Evolutionary conservation across 2,113 vertebrate genomes (phyloP).

Genomic region (Corapipo altera): DNA sequence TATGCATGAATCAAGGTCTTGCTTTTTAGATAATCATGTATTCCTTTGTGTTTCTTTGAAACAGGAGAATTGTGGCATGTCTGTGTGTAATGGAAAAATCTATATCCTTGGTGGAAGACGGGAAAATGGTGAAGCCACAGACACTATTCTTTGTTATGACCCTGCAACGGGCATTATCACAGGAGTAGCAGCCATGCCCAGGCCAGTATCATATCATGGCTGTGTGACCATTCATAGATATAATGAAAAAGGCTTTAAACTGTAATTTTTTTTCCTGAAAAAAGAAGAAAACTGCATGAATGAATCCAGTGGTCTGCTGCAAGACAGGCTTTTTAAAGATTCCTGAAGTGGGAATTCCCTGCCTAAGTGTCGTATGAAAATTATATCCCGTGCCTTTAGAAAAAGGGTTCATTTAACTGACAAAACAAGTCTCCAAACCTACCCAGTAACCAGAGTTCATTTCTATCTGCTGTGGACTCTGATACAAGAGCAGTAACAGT

Average conservation of each 20-base stretch:
- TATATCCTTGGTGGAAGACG: slow-evolving; percentile 95
- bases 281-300: slow-evolving; percentile 33
- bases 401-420: slow-evolving; percentile 39
- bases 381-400: slow-evolving; percentile 60
- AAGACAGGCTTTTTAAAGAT: slow-evolving; percentile 57
- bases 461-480: neutral
- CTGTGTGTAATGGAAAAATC: slow-evolving; percentile 97
- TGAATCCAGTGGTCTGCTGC: slow-evolving; percentile 39
- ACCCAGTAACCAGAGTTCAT: neutral
- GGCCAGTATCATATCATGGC: slow-evolving; percentile 96
- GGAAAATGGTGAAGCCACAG: slow-evolving; percentile 92
- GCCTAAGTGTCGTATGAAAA: slow-evolving; percentile 27
- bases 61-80: slow-evolving; percentile 99
- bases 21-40: neutral
- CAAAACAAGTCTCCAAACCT: slow-evolving; percentile 25
- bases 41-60: slow-evolving; percentile 48
- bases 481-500: neutral
- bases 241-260: slow-evolving; percentile 91
- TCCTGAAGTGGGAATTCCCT: slow-evolving; percentile 50
- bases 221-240: slow-evolving; percentile 98
- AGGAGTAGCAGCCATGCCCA: slow-evolving; percentile 93
- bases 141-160: slow-evolving; percentile 95
- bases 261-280: slow-evolving; percentile 55
- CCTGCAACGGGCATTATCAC: slow-evolving; percentile 95
- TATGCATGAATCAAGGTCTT: neutral